Conservation (phyloP, 1,140 invertebrate genomes). For the Trichomalopsis sarcophagae region DNA sequence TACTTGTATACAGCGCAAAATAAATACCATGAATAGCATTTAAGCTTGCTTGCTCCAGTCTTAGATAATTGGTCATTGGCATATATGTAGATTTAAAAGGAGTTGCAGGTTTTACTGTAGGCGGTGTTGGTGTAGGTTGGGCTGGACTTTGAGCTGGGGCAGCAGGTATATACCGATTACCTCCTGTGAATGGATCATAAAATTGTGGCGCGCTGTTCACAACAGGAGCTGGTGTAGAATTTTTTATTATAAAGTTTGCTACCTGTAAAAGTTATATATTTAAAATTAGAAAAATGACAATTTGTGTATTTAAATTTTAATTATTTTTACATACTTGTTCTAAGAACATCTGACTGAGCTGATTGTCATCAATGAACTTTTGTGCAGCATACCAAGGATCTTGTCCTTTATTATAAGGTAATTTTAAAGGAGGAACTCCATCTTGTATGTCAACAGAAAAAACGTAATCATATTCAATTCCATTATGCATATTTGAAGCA, state of each 20-base stretch:
- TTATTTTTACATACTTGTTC: constrained; percentile 83
- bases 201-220: constrained; percentile 73
- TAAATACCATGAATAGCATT: constrained; percentile 76
- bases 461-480: constrained; percentile 96
- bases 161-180: constrained; percentile 81
- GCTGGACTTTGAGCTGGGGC: constrained; percentile 54
- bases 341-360: constrained; percentile 90
- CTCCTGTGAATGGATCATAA: constrained; percentile 89
- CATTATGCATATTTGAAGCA: constrained; percentile 86
- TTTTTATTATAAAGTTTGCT: constrained; percentile 95
- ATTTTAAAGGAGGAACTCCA: constrained; percentile 88
- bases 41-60: constrained; percentile 82
- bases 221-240: constrained; percentile 71
- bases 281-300: constrained; percentile 15
- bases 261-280: constrained; percentile 78
- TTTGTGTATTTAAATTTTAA: background rate
- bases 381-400: constrained; percentile 93
- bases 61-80: constrained; percentile 71
- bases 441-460: constrained; percentile 96
- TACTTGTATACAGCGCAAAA: constrained; percentile 32
- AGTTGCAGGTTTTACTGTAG: constrained; percentile 56
- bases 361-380: constrained; percentile 92
- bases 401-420: constrained; percentile 93
- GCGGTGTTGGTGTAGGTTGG: constrained; percentile 53
- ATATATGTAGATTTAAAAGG: constrained; percentile 62